Conservation (phyloP, 2,113 vertebrate species). For the Holacanthus passer region DNA sequence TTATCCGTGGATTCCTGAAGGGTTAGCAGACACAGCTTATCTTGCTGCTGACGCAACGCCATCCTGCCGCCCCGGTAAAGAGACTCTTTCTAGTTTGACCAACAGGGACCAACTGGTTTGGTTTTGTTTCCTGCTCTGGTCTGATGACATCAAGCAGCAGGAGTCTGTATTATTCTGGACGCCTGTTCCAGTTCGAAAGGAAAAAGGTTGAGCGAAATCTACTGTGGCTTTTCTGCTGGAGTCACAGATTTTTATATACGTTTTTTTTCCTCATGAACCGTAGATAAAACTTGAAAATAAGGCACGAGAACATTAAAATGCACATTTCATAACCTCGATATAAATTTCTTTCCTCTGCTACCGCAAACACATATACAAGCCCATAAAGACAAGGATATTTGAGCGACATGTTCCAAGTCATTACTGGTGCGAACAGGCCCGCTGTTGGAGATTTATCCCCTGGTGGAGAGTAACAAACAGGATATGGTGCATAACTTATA, state of each 20-base stretch:
- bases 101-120: slow-evolving; percentile 61
- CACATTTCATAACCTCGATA: slow-evolving; percentile 6
- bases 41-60: slow-evolving; percentile 67
- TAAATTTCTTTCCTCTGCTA: slow-evolving; percentile 3
- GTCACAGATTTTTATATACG: neutral
- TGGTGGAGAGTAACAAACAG: slow-evolving; percentile 54
- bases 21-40: slow-evolving; percentile 73
- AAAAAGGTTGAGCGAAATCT: slow-evolving; percentile 10
- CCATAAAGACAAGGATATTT: neutral
- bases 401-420: slow-evolving; percentile 36
- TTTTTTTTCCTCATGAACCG: slow-evolving; percentile 3
- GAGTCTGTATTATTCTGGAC: slow-evolving; percentile 6
- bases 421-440: slow-evolving; percentile 61
- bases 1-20: slow-evolving; percentile 73
- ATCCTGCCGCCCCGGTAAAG: slow-evolving; percentile 44
- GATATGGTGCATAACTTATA: slow-evolving; percentile 59
- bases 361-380: slow-evolving; percentile 6
- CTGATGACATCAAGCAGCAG: slow-evolving; percentile 67
- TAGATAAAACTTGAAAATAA: neutral
- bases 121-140: slow-evolving; percentile 65
- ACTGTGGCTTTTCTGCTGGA: neutral
- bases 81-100: slow-evolving; percentile 61
- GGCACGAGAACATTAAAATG: slow-evolving; percentile 21
- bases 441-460: slow-evolving; percentile 54
- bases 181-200: slow-evolving; percentile 1